phyloP scores from a whole-genome alignment of 1,140 invertebrate species.

The Caenorhabditis elegans region DNA sequence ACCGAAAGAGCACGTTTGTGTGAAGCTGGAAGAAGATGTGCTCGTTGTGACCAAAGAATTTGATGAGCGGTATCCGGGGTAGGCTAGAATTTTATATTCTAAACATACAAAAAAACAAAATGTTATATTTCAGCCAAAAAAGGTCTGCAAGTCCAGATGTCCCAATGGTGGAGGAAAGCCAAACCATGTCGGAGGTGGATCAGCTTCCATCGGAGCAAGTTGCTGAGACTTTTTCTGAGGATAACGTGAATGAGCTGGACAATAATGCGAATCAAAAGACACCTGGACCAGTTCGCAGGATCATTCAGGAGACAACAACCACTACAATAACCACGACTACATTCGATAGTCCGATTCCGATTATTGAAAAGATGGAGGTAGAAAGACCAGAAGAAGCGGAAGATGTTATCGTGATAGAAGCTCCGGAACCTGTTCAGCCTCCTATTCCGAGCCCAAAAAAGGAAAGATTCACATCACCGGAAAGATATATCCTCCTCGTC shows the following conservation, averaged over 20 bases:
- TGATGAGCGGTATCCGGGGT: neutral
- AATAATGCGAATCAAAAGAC: slow-evolving; percentile 23
- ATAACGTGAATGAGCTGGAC: neutral
- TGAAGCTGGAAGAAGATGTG: slow-evolving; percentile 33
- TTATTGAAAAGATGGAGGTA: neutral
- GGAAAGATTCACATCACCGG: slow-evolving; percentile 11
- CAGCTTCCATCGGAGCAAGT: neutral
- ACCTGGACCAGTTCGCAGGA: neutral
- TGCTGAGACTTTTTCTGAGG: neutral
- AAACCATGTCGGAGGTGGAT: neutral
- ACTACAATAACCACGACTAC: neutral
- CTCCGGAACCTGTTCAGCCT: too few species aligned
- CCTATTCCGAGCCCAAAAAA: neutral
- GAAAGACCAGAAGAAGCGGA: neutral
- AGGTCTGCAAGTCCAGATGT: neutral
- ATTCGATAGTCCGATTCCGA: neutral
- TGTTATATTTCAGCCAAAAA: neutral
- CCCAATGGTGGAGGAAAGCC: neutral
- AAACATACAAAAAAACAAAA: neutral
- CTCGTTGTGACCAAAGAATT: slow-evolving; percentile 22
- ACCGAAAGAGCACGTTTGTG: neutral
- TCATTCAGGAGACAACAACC: neutral
- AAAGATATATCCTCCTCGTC: slow-evolving; percentile 33
- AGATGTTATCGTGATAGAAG: neutral
- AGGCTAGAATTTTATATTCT: neutral